A percentile compares a stretch with the other conserved stretches of the same genome.
Conservation (phyloP, 2,113 vertebrate species). For the Todiramphus saurophagus region DNA sequence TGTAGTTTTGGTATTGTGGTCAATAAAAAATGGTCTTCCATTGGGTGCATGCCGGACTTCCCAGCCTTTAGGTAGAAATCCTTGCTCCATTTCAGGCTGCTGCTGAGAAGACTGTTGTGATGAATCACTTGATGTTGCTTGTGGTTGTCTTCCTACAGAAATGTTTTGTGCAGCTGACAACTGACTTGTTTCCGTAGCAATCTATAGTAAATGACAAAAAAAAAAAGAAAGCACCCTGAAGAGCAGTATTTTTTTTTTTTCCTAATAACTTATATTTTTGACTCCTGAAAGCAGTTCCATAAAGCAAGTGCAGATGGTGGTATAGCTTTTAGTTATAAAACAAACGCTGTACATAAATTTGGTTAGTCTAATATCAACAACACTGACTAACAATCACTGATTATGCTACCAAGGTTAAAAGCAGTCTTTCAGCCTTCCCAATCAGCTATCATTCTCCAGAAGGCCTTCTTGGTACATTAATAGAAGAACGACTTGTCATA, state of each 20-base stretch:
- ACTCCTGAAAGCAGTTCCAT: not conserved
- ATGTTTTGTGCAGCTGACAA: conserved; percentile 51
- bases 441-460: not conserved
- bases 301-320: not conserved
- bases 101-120: conserved; percentile 66
- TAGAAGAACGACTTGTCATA: not conserved
- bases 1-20: conserved; percentile 93
- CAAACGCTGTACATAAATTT: not conserved
- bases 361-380: not conserved
- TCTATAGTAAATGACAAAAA: conserved; percentile 58
- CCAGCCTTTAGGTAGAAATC: conserved; percentile 88
- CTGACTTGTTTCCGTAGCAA: conserved; percentile 67
- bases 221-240: not conserved
- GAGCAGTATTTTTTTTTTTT: not conserved
- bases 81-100: conserved; percentile 71
- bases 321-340: too few species aligned
- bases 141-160: conserved; percentile 50
- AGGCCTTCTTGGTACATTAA: not conserved
- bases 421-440: not conserved
- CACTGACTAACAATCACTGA: not conserved
- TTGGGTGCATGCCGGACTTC: conserved; percentile 90
- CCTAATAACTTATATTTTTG: not conserved
- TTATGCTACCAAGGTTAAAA: not conserved
- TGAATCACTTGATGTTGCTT: conserved; percentile 58
- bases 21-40: conserved; percentile 92